Conservation (phyloP, 2,113 vertebrate species). For the Lucifuga dentata region DNA sequence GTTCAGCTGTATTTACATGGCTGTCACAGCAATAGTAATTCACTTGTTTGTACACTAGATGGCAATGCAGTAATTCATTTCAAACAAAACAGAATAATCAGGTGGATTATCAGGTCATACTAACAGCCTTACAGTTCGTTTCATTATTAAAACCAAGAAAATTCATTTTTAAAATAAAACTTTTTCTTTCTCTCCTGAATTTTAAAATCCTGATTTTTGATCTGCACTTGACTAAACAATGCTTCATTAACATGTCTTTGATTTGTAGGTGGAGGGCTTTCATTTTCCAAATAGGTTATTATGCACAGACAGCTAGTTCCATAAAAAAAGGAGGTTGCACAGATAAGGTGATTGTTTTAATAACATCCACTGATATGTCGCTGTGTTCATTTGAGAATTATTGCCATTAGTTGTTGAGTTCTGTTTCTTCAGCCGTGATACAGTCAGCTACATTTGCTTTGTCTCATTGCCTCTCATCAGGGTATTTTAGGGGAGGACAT, state of each 20-base stretch:
- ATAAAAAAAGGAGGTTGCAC: constrained; percentile 11
- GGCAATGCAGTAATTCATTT: constrained; percentile 59
- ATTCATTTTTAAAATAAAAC: not conserved
- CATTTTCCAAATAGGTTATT: constrained; percentile 3
- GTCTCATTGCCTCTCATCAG: constrained; percentile 59
- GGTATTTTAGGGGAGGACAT: constrained; percentile 54
- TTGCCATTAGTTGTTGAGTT: constrained; percentile 30
- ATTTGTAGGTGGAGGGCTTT: constrained; percentile 1
- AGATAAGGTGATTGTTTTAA: constrained; percentile 41
- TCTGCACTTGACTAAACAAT: constrained; percentile 1
- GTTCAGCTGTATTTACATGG: too few relatives aligned
- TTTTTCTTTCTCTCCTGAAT: not conserved
- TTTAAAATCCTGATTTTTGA: constrained; percentile 1
- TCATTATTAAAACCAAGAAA: not conserved
- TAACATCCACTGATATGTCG: constrained; percentile 29
- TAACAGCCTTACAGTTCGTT: not conserved
- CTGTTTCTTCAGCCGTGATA: constrained; percentile 50
- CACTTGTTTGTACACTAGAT: constrained; percentile 68
- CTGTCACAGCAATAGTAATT: constrained; percentile 24
- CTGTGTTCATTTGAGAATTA: constrained; percentile 38
- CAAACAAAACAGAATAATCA: not conserved
- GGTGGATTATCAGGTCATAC: not conserved
- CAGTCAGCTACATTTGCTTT: constrained; percentile 69
- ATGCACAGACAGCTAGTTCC: not conserved
- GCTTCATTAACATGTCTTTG: constrained; percentile 13